phyloP scores from a whole-genome alignment of 2,113 vertebrate species.

The Syngnathus scovelli region DNA sequence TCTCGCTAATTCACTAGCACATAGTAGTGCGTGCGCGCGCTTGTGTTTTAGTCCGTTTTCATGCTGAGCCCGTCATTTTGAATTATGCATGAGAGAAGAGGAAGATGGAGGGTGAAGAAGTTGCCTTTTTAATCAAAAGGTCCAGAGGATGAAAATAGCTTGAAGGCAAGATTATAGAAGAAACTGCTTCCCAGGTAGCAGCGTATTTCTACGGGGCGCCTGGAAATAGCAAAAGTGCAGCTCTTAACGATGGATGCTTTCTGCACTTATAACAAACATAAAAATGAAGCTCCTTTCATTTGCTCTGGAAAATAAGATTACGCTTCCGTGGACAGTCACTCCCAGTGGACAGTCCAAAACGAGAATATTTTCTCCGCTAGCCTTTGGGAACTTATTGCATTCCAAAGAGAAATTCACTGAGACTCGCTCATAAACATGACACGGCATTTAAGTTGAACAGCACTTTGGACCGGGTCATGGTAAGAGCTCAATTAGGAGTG shows the following conservation, averaged over 20 bases:
- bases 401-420: slow-evolving; percentile 17
- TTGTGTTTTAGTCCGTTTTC: slow-evolving; percentile 26
- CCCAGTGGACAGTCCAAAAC: not conserved
- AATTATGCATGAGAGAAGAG: slow-evolving; percentile 21
- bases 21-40: slow-evolving; percentile 11
- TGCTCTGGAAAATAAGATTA: slow-evolving; percentile 24
- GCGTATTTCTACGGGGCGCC: slow-evolving; percentile 38
- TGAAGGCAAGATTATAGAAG: slow-evolving; percentile 11
- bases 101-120: slow-evolving; percentile 6
- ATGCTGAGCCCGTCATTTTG: slow-evolving; percentile 20
- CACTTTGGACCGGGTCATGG: slow-evolving; percentile 41
- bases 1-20: not conserved
- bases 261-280: slow-evolving; percentile 43
- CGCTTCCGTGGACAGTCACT: slow-evolving; percentile 35
- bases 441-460: slow-evolving; percentile 55
- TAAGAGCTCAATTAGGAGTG: slow-evolving; percentile 62
- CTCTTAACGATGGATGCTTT: slow-evolving; percentile 56
- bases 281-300: slow-evolving; percentile 26
- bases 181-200: slow-evolving; percentile 24
- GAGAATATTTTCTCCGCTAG: not conserved
- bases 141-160: slow-evolving; percentile 29
- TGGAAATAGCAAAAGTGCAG: slow-evolving; percentile 39
- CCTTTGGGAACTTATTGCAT: not conserved
- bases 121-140: slow-evolving; percentile 7
- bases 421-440: slow-evolving; percentile 35